Conservation (phyloP, 2,113 vertebrate genomes). For the Lycocorax pyrrhopterus region DNA sequence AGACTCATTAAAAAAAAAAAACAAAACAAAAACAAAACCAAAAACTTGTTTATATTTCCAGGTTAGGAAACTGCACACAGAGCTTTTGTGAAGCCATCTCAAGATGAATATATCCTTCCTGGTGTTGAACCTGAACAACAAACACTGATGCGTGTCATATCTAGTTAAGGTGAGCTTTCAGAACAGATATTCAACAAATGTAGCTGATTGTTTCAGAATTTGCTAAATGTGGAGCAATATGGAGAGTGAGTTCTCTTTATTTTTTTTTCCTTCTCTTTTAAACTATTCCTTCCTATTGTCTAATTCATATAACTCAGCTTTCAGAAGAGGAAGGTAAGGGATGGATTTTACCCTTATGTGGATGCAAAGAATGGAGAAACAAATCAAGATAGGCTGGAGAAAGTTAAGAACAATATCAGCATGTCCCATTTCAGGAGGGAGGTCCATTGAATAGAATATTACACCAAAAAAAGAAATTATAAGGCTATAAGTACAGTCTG, state of each 20-base stretch:
- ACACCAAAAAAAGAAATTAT: background rate
- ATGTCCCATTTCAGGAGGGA: background rate
- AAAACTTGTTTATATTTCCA: background rate
- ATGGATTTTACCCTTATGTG: background rate
- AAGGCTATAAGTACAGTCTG: background rate
- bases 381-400: background rate
- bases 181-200: background rate
- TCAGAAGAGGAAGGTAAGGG: background rate
- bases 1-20: background rate
- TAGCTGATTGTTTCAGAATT: background rate
- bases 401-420: background rate
- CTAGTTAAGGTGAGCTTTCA: background rate
- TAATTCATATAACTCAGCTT: background rate
- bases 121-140: background rate
- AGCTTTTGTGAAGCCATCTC: background rate
- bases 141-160: rapidly evolving
- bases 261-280: background rate
- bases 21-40: background rate
- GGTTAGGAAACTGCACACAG: background rate
- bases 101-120: background rate
- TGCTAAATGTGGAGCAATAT: background rate
- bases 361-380: background rate
- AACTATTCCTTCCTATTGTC: background rate
- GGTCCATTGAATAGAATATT: background rate
- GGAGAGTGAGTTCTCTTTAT: background rate